Evolutionary conservation across 2,113 vertebrate species (phyloP).

Genomic region (Tupaia chinensis): DNA sequence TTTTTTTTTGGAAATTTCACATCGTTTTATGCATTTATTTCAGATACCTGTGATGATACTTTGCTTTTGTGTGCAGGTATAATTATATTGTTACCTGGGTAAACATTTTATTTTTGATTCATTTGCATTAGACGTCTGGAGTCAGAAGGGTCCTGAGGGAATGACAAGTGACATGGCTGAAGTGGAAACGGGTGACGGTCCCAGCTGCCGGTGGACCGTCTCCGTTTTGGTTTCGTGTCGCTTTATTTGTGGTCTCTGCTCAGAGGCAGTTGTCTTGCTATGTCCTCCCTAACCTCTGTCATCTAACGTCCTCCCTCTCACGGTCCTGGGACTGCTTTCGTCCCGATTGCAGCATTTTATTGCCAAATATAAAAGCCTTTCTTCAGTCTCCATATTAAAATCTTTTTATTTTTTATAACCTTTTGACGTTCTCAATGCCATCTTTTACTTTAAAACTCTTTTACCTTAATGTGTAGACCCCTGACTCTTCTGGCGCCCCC

Average conservation of each 20-base stretch:
- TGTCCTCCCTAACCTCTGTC: background rate
- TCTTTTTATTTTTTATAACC: background rate
- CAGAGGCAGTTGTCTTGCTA: background rate
- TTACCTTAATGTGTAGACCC: background rate
- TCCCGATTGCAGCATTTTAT: background rate
- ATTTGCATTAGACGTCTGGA: background rate
- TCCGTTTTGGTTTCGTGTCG: background rate
- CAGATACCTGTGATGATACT: constrained; percentile 28
- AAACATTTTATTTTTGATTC: constrained; percentile 15
- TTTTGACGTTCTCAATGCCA: background rate
- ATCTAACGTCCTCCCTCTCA: background rate
- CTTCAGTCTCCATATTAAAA: background rate
- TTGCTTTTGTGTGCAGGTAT: background rate
- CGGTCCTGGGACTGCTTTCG: background rate
- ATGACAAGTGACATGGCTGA: background rate
- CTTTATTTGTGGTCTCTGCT: background rate
- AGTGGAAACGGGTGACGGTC: background rate
- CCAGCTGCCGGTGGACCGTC: background rate
- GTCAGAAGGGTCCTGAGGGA: background rate
- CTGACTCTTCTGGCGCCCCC: background rate
- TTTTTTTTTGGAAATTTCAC: background rate
- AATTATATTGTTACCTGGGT: constrained; percentile 29
- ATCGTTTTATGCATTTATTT: background rate
- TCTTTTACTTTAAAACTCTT: constrained; percentile 29
- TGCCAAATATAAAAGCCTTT: constrained; percentile 19